Evolutionary conservation across 2,888 invertebrate species (phyloP).

Genomic region (Amiota mariae): DNA sequence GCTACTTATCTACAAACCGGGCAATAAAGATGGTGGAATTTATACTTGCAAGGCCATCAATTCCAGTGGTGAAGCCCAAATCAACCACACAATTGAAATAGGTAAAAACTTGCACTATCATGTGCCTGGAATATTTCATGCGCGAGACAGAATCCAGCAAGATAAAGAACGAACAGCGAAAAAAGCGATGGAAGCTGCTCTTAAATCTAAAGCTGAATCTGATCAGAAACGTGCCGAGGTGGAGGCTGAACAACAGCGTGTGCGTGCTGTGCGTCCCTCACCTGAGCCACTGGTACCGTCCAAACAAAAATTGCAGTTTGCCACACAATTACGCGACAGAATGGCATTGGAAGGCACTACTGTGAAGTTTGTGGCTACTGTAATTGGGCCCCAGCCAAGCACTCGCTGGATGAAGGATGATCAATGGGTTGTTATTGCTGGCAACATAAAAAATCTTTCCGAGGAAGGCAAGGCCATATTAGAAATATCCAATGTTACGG

Average conservation of each 20-base stretch:
- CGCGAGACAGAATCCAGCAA: slow-evolving; percentile 66
- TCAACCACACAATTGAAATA: slow-evolving; percentile 74
- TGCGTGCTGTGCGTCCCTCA: slow-evolving; percentile 55
- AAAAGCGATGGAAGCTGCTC: slow-evolving; percentile 70
- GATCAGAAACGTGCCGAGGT: slow-evolving; percentile 67
- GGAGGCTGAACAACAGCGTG: slow-evolving; percentile 54
- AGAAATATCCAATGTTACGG: slow-evolving; percentile 80
- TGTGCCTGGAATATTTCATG: slow-evolving; percentile 72
- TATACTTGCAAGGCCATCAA: slow-evolving; percentile 83
- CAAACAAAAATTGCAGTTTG: slow-evolving; percentile 76
- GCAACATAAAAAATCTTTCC: slow-evolving; percentile 77
- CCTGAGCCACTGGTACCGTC: slow-evolving; percentile 68
- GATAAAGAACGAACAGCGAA: slow-evolving; percentile 68
- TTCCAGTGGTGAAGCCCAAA: slow-evolving; percentile 77
- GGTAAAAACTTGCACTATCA: slow-evolving; percentile 75
- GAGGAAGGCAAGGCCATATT: slow-evolving; percentile 83
- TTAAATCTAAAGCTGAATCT: slow-evolving; percentile 72
- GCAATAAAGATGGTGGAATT: slow-evolving; percentile 78
- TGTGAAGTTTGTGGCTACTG: slow-evolving; percentile 85
- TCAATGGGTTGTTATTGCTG: slow-evolving; percentile 75
- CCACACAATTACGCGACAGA: slow-evolving; percentile 84
- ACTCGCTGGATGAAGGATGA: slow-evolving; percentile 87
- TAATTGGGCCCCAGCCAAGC: slow-evolving; percentile 81
- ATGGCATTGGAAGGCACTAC: slow-evolving; percentile 84
- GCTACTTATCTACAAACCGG: slow-evolving; percentile 76